Base-by-base conservation (phyloP, 2,797 vertebrate species). In the Linurgus olivaceus region DNA sequence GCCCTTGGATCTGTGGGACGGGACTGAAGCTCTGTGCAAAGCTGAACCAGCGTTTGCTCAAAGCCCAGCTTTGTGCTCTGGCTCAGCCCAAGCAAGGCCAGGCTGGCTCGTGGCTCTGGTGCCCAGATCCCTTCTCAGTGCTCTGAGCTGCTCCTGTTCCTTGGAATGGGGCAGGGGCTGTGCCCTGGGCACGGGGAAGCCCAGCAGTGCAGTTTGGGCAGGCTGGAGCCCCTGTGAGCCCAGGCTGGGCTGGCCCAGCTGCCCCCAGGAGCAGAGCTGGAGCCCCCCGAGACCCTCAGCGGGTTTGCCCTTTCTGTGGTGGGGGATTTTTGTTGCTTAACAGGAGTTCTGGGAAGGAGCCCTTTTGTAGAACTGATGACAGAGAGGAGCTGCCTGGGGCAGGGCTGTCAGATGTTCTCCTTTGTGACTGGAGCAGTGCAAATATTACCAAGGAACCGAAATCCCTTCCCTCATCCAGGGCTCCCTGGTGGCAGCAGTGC, bases 291-390 rank as follows among this genome's bases (percentile, higher is more conserved):
- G 95, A 95, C 44, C 50, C 44, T 16, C 85, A 13, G 73, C 93
- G 79, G 82, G 82, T 47, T 96, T 92, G 86, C 73, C 78, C 94
- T 97, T 96, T 78, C 82, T 81, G 95, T 79, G 88, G 67, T 93
- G 59, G 95, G 75, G 92, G 89, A 96, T 97, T 97, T 94, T 24
- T 88, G 90, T 93, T 97, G 94, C 96, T 98, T 94, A 97, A 95
- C 90, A 88, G 80, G 83, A 95, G 90, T 90, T 95, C 77, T 75
- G 79, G 94, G 90, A 95, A 94, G 83, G 44, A 90, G 71, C 24
- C 71, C 87, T 97, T 96, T 95, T 97, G 85, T 93, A 83, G 80
- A 88, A 33, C 59, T 15, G 87, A 73, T 96, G 86, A 70, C 75
- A 82, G 73, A 88, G 92, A 93, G 82, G 75, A 94, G 78, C 90